Base-by-base conservation (phyloP, 2,888 invertebrate genomes). In the Parnassius glacialis region DNA sequence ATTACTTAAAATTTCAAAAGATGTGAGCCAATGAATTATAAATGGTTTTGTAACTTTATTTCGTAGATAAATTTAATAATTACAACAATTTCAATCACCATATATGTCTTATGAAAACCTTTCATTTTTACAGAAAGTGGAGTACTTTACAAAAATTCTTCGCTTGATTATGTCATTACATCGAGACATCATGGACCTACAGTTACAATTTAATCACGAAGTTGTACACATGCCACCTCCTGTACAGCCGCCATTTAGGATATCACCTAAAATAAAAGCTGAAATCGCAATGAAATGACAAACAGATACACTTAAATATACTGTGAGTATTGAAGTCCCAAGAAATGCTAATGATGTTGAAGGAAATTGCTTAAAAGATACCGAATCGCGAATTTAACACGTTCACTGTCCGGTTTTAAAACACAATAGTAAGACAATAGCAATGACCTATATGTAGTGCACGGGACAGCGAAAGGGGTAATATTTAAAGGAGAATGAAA, bases 101-200 rank as follows among this genome's bases (percentile, higher is more conserved):
- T 34, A 34, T 52, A 2, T 43, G n/a, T 43, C 41, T 55, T 44
- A 53, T 43, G 3, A 11, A 12, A 20, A n/a, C 67, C 68, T 65
- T 52, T 82, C 16, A n/a, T 67, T 69, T 65, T 52, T 82, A 3
- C 85, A 91, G 90, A 88, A 84, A 70, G 56, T 90, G 75, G 91
- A 91, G 64, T 90, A 90, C 72, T 90, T 90, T 65, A 87, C 89
- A 20, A 91, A 91, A 68, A 83, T 91, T 20, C 78, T 90, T 0
- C 85, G 89, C 0, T 76, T 91, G 2, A 90, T 91, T 63, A 89
- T 89, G 87, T 89, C 90, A 0, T 71, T 91, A 0, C 90, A 91
- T 44, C 82, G 78, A 0, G 91, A 91, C 53, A 90, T 91, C 5
- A 82, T 88, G 86, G 83, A 86, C n/a, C 72, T 91, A 0, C 87